Conservation (phyloP, 2,797 vertebrate species). For the Hyperoplus lanceolatus region DNA sequence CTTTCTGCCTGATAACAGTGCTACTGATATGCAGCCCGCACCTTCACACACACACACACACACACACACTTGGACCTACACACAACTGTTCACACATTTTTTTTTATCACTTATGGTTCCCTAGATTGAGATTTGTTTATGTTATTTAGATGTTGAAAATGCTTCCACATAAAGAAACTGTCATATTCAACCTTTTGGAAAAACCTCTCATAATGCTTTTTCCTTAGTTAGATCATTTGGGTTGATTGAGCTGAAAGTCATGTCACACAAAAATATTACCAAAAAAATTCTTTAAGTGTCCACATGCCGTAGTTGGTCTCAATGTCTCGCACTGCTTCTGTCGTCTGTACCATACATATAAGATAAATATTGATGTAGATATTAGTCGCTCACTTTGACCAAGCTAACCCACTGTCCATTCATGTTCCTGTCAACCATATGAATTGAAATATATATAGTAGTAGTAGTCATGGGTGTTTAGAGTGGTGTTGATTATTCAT, state of each 20-base stretch:
- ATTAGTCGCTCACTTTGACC: conserved; percentile 52
- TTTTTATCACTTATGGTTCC: conserved; percentile 48
- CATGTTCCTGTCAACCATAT: conserved; percentile 40
- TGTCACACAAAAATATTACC: conserved; percentile 57
- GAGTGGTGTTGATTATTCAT: conserved; percentile 44
- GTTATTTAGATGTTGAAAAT: conserved; percentile 8
- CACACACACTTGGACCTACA: conserved; percentile 8
- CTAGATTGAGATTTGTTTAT: conserved; percentile 14
- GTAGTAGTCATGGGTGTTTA: conserved; percentile 44
- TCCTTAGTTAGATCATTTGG: conserved; percentile 2
- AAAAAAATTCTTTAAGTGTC: conserved; percentile 57
- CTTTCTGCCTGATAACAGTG: conserved; percentile 55
- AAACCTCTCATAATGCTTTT: not conserved
- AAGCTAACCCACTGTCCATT: conserved; percentile 55
- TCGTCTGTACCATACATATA: conserved; percentile 45
- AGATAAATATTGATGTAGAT: conserved; percentile 64
- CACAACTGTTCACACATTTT: not conserved
- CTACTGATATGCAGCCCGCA: conserved; percentile 58
- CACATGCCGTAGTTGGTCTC: conserved; percentile 38
- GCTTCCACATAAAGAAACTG: conserved; percentile 17
- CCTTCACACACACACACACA: conserved; percentile 27
- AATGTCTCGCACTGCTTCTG: conserved; percentile 42
- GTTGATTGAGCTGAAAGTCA: conserved; percentile 54
- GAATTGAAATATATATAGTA: conserved; percentile 25
- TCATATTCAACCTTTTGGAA: conserved; percentile 11